Percentiles rank a stretch among this genome's conserved stretches.
phyloP scores from a whole-genome alignment of 2,888 invertebrate genomes.

The Drosophila koepferae region DNA sequence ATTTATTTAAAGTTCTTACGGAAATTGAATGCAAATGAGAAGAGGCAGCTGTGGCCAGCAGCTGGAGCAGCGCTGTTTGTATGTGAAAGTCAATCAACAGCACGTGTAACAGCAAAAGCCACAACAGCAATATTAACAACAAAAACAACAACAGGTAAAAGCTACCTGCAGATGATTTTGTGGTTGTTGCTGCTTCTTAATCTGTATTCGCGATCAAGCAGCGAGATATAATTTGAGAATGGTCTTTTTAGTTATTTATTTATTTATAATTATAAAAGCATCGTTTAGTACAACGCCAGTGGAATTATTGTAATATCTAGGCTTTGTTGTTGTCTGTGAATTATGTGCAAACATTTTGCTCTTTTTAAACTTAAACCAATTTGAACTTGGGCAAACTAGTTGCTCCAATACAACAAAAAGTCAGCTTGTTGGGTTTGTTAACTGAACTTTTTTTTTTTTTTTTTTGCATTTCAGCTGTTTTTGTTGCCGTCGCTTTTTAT shows the following conservation, averaged over 20 bases:
- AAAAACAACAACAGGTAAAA: conserved; percentile 22
- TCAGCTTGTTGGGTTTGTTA: conserved; percentile 70
- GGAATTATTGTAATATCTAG: conserved; percentile 49
- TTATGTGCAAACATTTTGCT: conserved; percentile 60
- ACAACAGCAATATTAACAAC: conserved; percentile 1
- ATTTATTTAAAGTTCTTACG: conserved; percentile 50
- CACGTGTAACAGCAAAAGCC: conserved; percentile 64
- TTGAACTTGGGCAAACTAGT: conserved; percentile 79
- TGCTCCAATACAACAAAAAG: conserved; percentile 39
- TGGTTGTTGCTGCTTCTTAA: conserved; percentile 21
- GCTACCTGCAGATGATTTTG: conserved; percentile 16
- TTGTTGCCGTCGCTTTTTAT: conserved; percentile 49
- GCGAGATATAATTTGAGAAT: conserved; percentile 38
- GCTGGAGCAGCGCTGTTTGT: conserved; percentile 25
- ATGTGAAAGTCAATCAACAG: conserved; percentile 77
- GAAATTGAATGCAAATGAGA: conserved; percentile 59
- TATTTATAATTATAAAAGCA: conserved; percentile 16
- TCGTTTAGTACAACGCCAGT: conserved; percentile 31
- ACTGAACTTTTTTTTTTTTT: conserved; percentile 33
- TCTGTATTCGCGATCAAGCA: conserved; percentile 47
- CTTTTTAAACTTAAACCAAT: conserved; percentile 59
- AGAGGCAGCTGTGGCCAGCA: conserved; percentile 6
- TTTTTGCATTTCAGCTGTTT: conserved; percentile 35
- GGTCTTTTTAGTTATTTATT: conserved; percentile 9
- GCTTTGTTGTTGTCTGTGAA: conserved; percentile 22